phyloP scores from a whole-genome alignment of 2,113 vertebrate genomes.

The Petrocephalus microphthalmus region DNA sequence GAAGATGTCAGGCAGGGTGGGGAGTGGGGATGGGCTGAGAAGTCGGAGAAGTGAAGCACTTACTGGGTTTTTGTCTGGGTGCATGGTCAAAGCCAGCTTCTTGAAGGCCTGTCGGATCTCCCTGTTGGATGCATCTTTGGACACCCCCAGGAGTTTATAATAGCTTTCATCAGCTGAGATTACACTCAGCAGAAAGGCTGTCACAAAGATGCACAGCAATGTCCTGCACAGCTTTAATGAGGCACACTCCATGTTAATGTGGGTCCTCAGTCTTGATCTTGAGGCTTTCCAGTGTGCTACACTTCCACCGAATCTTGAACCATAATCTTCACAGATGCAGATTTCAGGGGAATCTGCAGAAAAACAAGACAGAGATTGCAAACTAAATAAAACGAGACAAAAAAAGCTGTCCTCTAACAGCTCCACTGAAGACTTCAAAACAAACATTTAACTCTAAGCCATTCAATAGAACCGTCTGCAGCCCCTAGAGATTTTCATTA shows the following conservation, averaged over 20 bases:
- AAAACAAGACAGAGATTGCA: background rate
- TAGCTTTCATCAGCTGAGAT: conserved; percentile 73
- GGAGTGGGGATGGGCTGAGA: background rate
- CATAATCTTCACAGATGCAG: background rate
- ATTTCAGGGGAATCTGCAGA: background rate
- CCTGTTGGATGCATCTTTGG: conserved; percentile 80
- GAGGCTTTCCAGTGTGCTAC: background rate
- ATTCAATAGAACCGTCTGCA: background rate
- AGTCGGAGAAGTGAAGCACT: conserved; percentile 39
- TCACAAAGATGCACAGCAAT: conserved; percentile 46
- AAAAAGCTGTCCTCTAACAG: background rate
- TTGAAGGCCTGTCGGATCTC: conserved; percentile 95
- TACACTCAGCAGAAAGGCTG: conserved; percentile 48
- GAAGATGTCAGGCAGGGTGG: conserved; percentile 15
- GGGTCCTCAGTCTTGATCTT: background rate
- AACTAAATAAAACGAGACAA: background rate
- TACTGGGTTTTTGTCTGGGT: conserved; percentile 98
- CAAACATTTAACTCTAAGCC: background rate
- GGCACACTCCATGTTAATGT: background rate
- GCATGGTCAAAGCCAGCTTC: conserved; percentile 87
- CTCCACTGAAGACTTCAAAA: background rate
- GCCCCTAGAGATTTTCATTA: background rate
- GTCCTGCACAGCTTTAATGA: conserved; percentile 31
- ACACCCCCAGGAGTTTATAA: conserved; percentile 80
- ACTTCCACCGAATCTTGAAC: background rate